phyloP scores from a whole-genome alignment of 1,140 invertebrate species.

The Drosophila murphyi region DNA sequence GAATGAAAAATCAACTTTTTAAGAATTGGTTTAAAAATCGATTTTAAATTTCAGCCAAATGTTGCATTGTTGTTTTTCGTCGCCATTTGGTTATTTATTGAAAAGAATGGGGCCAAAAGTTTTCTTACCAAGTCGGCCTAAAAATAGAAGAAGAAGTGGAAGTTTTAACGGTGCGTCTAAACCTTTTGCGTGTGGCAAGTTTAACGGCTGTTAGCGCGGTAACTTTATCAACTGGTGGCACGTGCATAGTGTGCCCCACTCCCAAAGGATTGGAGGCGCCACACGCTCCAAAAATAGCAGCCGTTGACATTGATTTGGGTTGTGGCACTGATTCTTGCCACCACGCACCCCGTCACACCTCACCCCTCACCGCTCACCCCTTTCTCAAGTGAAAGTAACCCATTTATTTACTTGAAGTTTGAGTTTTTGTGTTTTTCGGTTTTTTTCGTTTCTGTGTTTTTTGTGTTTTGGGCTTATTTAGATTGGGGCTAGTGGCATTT shows the following conservation, averaged over 20 bases:
- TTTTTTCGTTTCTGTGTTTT: background rate
- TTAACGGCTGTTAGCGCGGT: conserved; percentile 72
- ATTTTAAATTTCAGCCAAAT: background rate
- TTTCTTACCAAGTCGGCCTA: conserved; percentile 42
- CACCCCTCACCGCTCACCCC: background rate
- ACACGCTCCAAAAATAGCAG: conserved; percentile 20
- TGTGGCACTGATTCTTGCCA: conserved; percentile 17
- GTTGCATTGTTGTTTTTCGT: conserved; percentile 15
- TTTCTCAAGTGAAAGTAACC: conserved; percentile 64
- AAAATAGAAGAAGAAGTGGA: conserved; percentile 7
- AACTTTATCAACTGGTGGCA: conserved; percentile 69
- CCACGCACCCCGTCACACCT: background rate
- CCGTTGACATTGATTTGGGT: conserved; percentile 79
- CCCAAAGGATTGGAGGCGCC: background rate
- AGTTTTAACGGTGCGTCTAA: conserved; percentile 69
- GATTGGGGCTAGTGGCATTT: conserved; percentile 38
- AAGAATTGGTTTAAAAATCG: background rate
- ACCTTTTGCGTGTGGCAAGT: conserved; percentile 66
- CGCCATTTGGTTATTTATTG: conserved; percentile 74
- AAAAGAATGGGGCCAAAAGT: conserved; percentile 48
- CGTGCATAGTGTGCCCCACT: conserved; percentile 39
- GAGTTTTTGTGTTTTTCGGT: no score
- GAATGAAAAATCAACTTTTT: background rate
- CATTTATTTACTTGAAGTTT: conserved; percentile 77
- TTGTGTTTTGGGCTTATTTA: conserved; percentile 39